These are phyloP conservation scores for Notothenia coriiceps DNA, from an alignment of 2,113 vertebrate species.

Conservation along the genomic window DNA sequence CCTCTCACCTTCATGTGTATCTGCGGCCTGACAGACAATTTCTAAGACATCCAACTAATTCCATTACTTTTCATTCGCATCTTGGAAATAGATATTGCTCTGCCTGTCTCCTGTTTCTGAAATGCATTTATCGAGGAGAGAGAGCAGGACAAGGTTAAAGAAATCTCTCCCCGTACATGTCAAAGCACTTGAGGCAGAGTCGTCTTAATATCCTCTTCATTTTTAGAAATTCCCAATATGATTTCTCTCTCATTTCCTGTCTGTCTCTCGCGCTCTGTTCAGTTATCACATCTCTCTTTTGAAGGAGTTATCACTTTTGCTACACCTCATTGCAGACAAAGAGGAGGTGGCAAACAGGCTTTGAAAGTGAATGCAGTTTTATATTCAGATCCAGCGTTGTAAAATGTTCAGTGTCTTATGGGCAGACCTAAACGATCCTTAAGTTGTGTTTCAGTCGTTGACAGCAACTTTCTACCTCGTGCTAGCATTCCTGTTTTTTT, in stretches of 20 bases:
- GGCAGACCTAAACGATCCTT: not conserved
- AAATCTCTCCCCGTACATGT: slow-evolving; percentile 25
- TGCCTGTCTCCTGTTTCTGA: slow-evolving; percentile 39
- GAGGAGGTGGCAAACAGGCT: not conserved
- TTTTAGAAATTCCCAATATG: slow-evolving; percentile 11
- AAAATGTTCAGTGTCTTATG: not conserved
- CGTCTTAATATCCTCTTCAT: slow-evolving; percentile 41
- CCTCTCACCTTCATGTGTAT: slow-evolving; percentile 35
- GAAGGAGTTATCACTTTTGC: not conserved
- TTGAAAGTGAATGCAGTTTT: not conserved
- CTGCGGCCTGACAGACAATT: slow-evolving; percentile 39
- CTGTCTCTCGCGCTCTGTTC: slow-evolving; percentile 7
- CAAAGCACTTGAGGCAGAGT: slow-evolving; percentile 9
- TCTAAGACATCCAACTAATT: slow-evolving; percentile 53
- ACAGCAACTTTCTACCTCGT: too few relatives aligned
- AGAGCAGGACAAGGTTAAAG: slow-evolving; percentile 53
- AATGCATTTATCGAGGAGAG: slow-evolving; percentile 42
- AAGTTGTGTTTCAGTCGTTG: not conserved
- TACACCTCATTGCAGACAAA: slow-evolving; percentile 6
- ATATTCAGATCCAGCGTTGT: not conserved
- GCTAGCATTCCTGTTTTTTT: too few relatives aligned
- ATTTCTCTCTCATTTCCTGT: slow-evolving; percentile 45
- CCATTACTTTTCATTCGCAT: slow-evolving; percentile 54
- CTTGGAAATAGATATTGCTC: slow-evolving; percentile 46
- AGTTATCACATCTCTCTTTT: slow-evolving; percentile 32